A percentile compares a stretch with the other conserved stretches of the same genome.
These are phyloP conservation scores for Agrochola litura DNA, from an alignment of 2,888 invertebrate genomes.

Conservation along the genomic window DNA sequence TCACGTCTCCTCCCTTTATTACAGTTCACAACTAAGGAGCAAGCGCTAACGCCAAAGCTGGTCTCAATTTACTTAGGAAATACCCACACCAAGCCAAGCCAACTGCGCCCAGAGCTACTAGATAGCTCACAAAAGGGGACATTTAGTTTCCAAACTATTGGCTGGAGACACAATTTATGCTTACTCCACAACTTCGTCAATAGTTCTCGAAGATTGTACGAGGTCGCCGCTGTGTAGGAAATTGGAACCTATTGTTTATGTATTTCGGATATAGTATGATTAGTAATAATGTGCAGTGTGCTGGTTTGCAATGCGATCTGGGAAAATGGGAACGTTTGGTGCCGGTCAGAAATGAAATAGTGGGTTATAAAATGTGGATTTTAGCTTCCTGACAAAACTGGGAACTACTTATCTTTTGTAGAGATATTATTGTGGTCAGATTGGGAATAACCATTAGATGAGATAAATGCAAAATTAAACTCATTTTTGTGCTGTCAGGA, in stretches of 20 bases:
- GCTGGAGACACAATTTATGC: constrained; percentile 80
- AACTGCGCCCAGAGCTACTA: constrained; percentile 74
- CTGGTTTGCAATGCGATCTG: constrained; percentile 62
- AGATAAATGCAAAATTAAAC: not conserved
- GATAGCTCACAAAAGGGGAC: constrained; percentile 77
- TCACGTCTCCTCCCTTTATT: constrained; percentile 54
- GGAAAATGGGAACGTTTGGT: constrained; percentile 46
- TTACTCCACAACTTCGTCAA: constrained; percentile 77
- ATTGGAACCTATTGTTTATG: constrained; percentile 81
- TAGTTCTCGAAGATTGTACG: constrained; percentile 72
- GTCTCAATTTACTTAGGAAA: constrained; percentile 76
- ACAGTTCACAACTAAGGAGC: constrained; percentile 66
- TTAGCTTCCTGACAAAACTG: not conserved
- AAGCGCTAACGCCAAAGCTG: constrained; percentile 69
- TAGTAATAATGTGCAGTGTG: constrained; percentile 69
- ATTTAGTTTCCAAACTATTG: constrained; percentile 80
- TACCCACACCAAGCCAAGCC: constrained; percentile 70
- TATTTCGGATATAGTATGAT: constrained; percentile 72
- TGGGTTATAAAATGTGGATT: not conserved
- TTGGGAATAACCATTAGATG: not conserved
- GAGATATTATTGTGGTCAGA: not conserved
- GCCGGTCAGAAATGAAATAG: constrained; percentile 20
- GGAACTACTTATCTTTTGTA: not conserved
- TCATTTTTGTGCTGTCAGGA: not conserved
- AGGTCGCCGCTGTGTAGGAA: constrained; percentile 70